Base-by-base conservation (phyloP, 2,888 invertebrate genomes). In the Neelides folsomi region DNA sequence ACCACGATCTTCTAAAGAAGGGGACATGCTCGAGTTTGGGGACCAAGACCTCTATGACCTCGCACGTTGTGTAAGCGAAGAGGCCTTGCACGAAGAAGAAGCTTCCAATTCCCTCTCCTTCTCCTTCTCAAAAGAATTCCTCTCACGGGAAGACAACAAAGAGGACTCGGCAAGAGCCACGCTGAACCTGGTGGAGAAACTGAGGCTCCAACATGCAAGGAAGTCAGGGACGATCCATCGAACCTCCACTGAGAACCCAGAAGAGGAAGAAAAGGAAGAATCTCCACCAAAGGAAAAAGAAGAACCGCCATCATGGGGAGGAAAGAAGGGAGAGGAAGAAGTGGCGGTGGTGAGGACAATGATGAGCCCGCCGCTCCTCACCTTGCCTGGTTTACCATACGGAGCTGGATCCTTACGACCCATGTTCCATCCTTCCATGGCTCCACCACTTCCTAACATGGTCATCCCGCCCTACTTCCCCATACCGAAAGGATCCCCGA, bases 81-180 rank as follows among this genome's bases (percentile, higher is more conserved):
- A 63, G 41, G 58, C 57, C 27, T 54, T 52, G 10, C 54, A 57
- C 2, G 54, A 46, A 4, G 52, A 58, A 12, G 59, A 54, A 8
- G 55, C 55, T 8, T 52, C 48, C 12, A 49, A 53, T 12, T 53
- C 61, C 8, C 47, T 77, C 10, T 71, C 75, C 1, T 83, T 82
- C 67, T 76, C 77, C 6, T 78, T 80, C 53, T 78, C 77, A 59
- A 77, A 78, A 42, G 79, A 80, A 58, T 75, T 79, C 66, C 72
- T 82, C 58, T 80, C 82, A 66, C 81, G 82, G 66, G 83, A 83
- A 67, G 84, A 85, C 67, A 79, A 82, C 2, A 83, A 83, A 67
- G 88, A 88, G 68, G 83, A 84, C 65, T 83, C 83, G 63, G 83
- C 84, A 0, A 76, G 84, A 57, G 88, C 86, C 68, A 89, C 89